Percentiles rank a stretch among this genome's conserved stretches.
These are phyloP conservation scores for Ennomos quercinarius DNA, from an alignment of 2,888 invertebrate species.

Conservation along the genomic window DNA sequence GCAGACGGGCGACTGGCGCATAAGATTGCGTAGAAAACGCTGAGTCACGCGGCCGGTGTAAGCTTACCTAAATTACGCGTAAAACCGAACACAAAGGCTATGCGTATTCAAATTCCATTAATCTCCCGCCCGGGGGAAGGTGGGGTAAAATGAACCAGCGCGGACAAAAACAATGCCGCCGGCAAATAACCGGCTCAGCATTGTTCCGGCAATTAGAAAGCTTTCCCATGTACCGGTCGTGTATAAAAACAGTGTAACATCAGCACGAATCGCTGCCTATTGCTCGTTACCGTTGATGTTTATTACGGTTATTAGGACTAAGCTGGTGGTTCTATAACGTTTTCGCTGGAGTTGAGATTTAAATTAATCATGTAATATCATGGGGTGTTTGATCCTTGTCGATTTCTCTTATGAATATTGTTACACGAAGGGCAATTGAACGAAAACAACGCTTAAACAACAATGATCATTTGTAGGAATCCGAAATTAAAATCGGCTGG, in stretches of 20 bases:
- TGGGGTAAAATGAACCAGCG: conserved; percentile 83
- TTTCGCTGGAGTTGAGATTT: conserved; percentile 70
- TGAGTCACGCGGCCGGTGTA: conserved; percentile 79
- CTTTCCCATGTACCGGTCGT: conserved; percentile 85
- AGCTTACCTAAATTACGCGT: conserved; percentile 81
- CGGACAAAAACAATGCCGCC: conserved; percentile 85
- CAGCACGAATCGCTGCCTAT: conserved; percentile 85
- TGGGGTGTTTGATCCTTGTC: conserved; percentile 31
- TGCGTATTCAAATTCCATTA: conserved; percentile 86
- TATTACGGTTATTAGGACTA: conserved; percentile 84
- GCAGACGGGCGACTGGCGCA: conserved; percentile 38
- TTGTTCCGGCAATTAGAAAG: conserved; percentile 86
- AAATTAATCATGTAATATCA: conserved; percentile 59
- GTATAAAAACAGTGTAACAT: conserved; percentile 85
- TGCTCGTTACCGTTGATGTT: conserved; percentile 84
- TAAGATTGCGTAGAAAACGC: conserved; percentile 75
- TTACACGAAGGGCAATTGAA: background rate
- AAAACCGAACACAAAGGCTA: conserved; percentile 84
- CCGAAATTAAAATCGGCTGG: conserved; percentile 63
- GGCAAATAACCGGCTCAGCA: conserved; percentile 85
- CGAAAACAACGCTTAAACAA: conserved; percentile 41
- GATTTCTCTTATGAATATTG: conserved; percentile 8
- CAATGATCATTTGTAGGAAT: conserved; percentile 62
- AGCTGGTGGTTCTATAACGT: conserved; percentile 78
- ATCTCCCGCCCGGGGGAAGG: conserved; percentile 80